phyloP scores from a whole-genome alignment of 2,113 vertebrate species.

The Tyto alba region DNA sequence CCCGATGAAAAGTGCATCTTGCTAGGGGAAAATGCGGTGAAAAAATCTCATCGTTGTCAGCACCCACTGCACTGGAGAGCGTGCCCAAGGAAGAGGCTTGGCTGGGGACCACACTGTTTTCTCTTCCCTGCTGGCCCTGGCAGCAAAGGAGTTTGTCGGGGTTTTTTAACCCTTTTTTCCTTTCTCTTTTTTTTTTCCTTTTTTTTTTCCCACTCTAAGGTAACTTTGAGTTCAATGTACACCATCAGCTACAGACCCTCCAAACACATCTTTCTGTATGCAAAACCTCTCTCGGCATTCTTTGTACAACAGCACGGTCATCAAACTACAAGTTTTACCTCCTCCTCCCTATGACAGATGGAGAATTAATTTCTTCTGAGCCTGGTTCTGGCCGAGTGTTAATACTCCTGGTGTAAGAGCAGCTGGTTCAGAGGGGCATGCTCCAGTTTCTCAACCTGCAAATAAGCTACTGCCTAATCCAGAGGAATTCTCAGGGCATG shows the following conservation, averaged over 20 bases:
- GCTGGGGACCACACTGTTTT: not conserved
- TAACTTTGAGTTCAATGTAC: not conserved
- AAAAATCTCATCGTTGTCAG: not conserved
- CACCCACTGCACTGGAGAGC: not conserved
- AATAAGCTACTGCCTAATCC: not conserved
- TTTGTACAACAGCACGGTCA: not conserved
- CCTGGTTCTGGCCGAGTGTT: not conserved
- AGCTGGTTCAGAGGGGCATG: not conserved
- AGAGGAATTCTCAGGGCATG: fast-evolving
- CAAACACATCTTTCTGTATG: not conserved
- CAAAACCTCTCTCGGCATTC: not conserved
- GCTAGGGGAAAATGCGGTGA: not conserved
- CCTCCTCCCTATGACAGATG: not conserved
- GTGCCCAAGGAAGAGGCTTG: not conserved
- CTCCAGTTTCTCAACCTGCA: not conserved
- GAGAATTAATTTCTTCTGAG: not conserved
- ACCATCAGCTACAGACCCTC: not conserved
- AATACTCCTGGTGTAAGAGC: fast-evolving
- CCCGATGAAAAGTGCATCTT: not conserved
- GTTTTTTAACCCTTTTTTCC: not conserved
- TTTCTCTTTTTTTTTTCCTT: not conserved
- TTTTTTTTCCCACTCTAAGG: not conserved
- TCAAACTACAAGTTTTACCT: not conserved
- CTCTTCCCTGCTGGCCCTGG: not conserved
- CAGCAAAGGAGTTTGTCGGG: not conserved